Evolutionary conservation across 1,140 invertebrate species (phyloP).

Genomic region (Drosophila eugracilis): DNA sequence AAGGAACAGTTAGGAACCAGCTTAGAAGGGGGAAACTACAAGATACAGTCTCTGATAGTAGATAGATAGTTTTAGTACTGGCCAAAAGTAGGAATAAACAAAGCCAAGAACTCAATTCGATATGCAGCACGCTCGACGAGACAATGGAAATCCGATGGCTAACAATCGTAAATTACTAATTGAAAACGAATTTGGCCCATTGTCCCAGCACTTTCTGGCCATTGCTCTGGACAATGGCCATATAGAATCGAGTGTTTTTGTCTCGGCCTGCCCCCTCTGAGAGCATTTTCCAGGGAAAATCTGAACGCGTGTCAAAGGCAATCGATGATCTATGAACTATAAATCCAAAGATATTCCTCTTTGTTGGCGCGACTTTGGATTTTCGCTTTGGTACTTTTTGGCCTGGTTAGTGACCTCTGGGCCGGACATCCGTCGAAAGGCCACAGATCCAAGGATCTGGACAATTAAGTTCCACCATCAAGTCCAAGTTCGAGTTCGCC

Average conservation of each 20-base stretch:
- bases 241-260: constrained; percentile 13
- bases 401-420: constrained; percentile 8
- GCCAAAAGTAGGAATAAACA: background rate
- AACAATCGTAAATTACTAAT: constrained; percentile 77
- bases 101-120: constrained; percentile 54
- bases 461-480: constrained; percentile 28
- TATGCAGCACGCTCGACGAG: constrained; percentile 43
- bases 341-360: background rate
- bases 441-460: background rate
- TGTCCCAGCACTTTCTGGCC: constrained; percentile 60
- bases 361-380: background rate
- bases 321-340: constrained; percentile 13
- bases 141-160: constrained; percentile 38
- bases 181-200: constrained; percentile 68
- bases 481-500: constrained; percentile 37
- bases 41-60: no score
- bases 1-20: no score
- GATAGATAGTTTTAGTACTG: no score
- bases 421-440: constrained; percentile 38
- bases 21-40: no score
- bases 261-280: constrained; percentile 3
- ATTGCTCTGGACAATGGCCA: constrained; percentile 53
- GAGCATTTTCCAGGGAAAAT: constrained; percentile 29
- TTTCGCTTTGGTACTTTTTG: no score
- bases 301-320: constrained; percentile 27